Base-by-base conservation (phyloP, 2,888 invertebrate genomes). In the Protophormia terraenovae region DNA sequence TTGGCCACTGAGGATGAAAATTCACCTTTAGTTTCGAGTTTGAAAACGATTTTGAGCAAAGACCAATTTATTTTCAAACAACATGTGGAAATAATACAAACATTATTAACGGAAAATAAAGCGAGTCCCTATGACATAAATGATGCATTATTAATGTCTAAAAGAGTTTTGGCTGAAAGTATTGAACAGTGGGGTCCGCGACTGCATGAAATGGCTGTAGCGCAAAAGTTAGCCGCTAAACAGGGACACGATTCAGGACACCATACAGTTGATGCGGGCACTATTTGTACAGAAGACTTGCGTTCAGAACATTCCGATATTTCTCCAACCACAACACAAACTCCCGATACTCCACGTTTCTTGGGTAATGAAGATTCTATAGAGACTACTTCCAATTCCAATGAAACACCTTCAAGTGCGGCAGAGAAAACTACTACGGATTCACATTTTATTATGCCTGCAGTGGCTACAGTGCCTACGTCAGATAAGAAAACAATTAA, bases 41-140 rank as follows among this genome's bases (percentile, higher is more conserved):
- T 95, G 7, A 95, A 95, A 87, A 94, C 94, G 45, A 93, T 94
- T 27, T 89, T 95, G 2, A 94, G 95, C 69, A 89, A 90, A 53
- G 93, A 93, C 88, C 96, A 96, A 89, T 93, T 94, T 45, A 93
- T 94, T 67, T 97, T 97, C 90, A 96, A 96, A 87, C 95, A 95
- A 82, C 96, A 96, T 91, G 95, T 96, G 84, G 97, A 97, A 89
- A 96, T 96, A 87, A 95, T 97, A 76, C 97, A 97, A 89, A 92
- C 91, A 0, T 86, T 93, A 12, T 81, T 93, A 38, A 90, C 91
- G 0, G 91, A 92, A 41, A 87, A 86, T 8, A 88, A 88, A 55
- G 90, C 90, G 0, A 91, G 89, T 75, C 87, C 90, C 1, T 91
- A 91, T 62, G 93, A 93, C 84, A 93, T 95, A 16, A 94, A 94